Conservation (phyloP, 2,888 invertebrate genomes). For the Automeris io region DNA sequence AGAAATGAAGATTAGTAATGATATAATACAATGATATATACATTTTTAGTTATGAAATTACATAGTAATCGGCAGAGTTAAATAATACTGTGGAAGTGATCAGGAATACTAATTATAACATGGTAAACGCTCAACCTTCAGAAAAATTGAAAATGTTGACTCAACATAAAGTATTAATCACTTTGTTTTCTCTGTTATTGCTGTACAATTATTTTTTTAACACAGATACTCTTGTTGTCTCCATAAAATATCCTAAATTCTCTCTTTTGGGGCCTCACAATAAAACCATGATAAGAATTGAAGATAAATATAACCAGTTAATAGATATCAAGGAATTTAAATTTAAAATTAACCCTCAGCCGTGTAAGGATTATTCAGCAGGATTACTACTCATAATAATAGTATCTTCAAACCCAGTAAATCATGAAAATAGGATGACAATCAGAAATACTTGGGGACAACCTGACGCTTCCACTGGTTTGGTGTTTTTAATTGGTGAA, state of each 20-base stretch:
- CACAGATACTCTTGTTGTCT: slow-evolving; percentile 18
- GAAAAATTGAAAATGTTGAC: slow-evolving; percentile 33
- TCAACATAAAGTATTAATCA: slow-evolving; percentile 30
- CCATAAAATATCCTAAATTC: slow-evolving; percentile 37
- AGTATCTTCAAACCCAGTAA: slow-evolving; percentile 82
- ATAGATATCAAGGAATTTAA: slow-evolving; percentile 79
- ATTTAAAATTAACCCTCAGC: slow-evolving; percentile 77
- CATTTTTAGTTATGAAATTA: no score
- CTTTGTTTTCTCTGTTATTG: slow-evolving; percentile 24
- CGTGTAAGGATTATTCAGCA: slow-evolving; percentile 59
- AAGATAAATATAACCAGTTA: slow-evolving; percentile 46
- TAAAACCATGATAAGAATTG: slow-evolving; percentile 18
- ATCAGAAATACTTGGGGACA: slow-evolving; percentile 87
- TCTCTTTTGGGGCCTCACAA: slow-evolving; percentile 38
- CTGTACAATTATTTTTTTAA: slow-evolving; percentile 30
- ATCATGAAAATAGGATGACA: slow-evolving; percentile 79
- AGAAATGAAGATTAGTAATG: no score
- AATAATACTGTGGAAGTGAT: no score
- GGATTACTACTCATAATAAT: slow-evolving; percentile 79
- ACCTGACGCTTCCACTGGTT: slow-evolving; percentile 64
- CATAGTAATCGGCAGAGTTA: no score
- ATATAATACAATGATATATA: no score
- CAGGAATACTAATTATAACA: neutral
- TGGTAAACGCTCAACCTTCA: slow-evolving; percentile 27
- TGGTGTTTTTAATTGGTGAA: slow-evolving; percentile 82